Evolutionary conservation across 2,888 invertebrate species (phyloP), one percentile per base, ranked within the genome.

Genomic region (Himalopsyche anomala): DNA sequence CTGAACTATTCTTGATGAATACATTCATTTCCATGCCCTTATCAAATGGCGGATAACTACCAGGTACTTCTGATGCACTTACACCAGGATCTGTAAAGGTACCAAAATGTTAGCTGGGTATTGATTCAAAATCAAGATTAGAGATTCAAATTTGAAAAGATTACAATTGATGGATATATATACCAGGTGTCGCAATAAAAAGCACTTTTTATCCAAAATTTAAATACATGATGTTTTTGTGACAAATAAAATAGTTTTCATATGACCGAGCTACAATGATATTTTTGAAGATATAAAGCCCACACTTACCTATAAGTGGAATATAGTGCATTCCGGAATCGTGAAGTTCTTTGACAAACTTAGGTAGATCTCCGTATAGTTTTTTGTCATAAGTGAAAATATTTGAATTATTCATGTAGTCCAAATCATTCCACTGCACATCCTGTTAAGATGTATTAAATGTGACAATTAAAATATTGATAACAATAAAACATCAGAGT

Each of bases 371-470:
- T 80, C 92, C 92, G 90, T 93, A 97, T 54, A 93, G 94, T 0
- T 91, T 90, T n/a, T 91, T 91, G 90, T 96, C 95, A 89, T 95
- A 95, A 0, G 97, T 97, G 90, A 98, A 98, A 90, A 97, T 97
- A 90, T 97, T 96, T 87, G 94, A 94, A 82, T 95, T 92, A 40
- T 95, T 92, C 97, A 97, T 97, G 90, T 97, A 97, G 91, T 97
- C 97, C 87, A 97, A 94, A 91, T 97, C 97, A 89, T 96, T 96
- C 96, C 97, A 97, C 90, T 97, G 96, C 0, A 95, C 95, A 89
- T 96, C 96, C 96, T 95, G 90, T 0, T 90, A 83, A 40, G 40
- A 80, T 42, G 80, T 5, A 84, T 51, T 81, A 81, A 40, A 69
- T 36, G 56, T 56, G 11, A 45, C 1, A 5, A 45, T 6, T 40